Evolutionary conservation across 2,797 vertebrate genomes (phyloP), one percentile per base, ranked within the genome.

Genomic region (Diplodus sargus): DNA sequence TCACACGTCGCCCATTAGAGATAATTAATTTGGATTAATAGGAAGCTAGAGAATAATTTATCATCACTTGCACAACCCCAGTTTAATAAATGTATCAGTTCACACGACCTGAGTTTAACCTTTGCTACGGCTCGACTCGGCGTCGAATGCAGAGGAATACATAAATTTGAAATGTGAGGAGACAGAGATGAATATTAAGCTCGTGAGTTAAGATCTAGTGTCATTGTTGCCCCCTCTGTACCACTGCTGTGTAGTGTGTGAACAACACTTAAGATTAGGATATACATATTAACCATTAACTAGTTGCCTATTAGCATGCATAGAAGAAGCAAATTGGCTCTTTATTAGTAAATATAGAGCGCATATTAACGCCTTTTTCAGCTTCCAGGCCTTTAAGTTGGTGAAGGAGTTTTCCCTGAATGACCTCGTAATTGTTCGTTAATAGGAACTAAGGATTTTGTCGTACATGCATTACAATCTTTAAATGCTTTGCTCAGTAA

Each of bases 1-100:
- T 87, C 87, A 89, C 76, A 83, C 73, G 57, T 79, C 22, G 17
- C 49, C 77, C 75, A 85, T 89, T 90, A 88, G 80, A 59, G 59
- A 74, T 82, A 83, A 83, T 91, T 87, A 80, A 85, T 89, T 81
- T 67, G 58, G 78, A 89, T 88, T 76, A 87, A 83, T 78, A 73
- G 22, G 74, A 39, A 69, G 71, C 67, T 5, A 28, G 48, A 81
- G 89, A 92, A 90, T 93, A 90, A 92, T 87, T 90, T 69, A 83
- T 85, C 56, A 63, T 73, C 34, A 2, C 79, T 76, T n/a, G 65
- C 70, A 53, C 73, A 86, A 71, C 74, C 67, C 23, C 58, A 60
- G 57, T 73, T 87, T 92, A 87, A 90, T 91, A 90, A 87, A 91
- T 86, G 81, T 84, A 89, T 90, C 79, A 84, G 64, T 88, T 90